Evolutionary conservation across 2,113 vertebrate species (phyloP).

Genomic region (Microtus richardsoni): DNA sequence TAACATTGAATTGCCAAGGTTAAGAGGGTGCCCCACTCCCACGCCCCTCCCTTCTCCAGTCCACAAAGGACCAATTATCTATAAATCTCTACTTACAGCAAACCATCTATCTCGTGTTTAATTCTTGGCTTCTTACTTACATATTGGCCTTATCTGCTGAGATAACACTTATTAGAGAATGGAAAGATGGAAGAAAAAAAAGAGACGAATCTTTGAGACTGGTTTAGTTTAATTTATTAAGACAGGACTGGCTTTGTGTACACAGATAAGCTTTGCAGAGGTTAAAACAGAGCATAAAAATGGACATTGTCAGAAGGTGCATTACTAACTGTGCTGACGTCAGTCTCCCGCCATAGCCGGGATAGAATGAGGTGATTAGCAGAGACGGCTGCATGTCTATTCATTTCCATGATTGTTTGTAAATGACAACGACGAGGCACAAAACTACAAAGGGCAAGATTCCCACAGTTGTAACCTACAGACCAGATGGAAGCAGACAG

Average conservation of each 20-base stretch:
- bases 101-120: neutral
- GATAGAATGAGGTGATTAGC: neutral
- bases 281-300: neutral
- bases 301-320: neutral
- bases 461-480: neutral
- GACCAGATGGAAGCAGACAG: neutral
- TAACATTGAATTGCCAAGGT: neutral
- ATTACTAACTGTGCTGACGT: neutral
- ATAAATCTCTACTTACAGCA: neutral
- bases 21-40: neutral
- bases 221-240: conserved; percentile 52
- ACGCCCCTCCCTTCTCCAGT: neutral
- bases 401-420: neutral
- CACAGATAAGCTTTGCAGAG: neutral
- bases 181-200: neutral
- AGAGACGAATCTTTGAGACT: neutral
- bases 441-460: neutral
- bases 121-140: too few species aligned
- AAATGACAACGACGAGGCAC: neutral
- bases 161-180: neutral
- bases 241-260: neutral
- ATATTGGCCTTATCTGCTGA: neutral
- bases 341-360: neutral
- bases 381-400: neutral
- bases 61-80: neutral